phyloP scores from a whole-genome alignment of 1,140 invertebrate genomes.

The Papilio polyxenes region DNA sequence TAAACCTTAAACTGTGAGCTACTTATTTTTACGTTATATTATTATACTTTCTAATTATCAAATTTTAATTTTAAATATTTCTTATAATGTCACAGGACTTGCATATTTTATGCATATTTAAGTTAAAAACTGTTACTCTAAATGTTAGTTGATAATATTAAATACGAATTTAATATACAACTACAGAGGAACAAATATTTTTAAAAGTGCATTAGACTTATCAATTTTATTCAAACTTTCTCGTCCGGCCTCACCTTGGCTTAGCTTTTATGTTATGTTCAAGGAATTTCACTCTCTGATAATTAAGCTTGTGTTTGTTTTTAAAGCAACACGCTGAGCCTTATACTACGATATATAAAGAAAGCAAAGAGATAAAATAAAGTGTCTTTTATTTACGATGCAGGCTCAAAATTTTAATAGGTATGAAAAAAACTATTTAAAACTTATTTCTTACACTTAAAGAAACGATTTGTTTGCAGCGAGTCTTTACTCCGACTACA shows the following conservation, averaged over 20 bases:
- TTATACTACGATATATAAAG: slow-evolving; percentile 11
- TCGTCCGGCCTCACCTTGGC: neutral
- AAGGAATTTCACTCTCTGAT: neutral
- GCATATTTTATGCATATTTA: too few species aligned
- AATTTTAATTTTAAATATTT: too few species aligned
- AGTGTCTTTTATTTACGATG: neutral
- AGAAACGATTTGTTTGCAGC: neutral
- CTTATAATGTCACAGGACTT: too few species aligned
- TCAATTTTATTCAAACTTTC: neutral
- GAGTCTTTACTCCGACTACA: too few species aligned
- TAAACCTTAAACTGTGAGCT: neutral
- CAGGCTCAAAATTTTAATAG: slow-evolving; percentile 11
- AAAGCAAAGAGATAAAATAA: slow-evolving; percentile 14
- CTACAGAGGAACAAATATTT: neutral
- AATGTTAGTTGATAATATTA: too few species aligned
- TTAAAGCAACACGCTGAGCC: slow-evolving; percentile 6
- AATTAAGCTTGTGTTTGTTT: neutral
- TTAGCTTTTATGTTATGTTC: neutral
- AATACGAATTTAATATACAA: too few species aligned
- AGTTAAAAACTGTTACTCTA: too few species aligned
- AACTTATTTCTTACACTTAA: neutral
- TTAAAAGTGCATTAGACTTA: neutral
- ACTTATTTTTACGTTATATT: neutral
- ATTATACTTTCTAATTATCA: too few species aligned
- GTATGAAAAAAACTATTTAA: neutral